A percentile compares a stretch with the other conserved stretches of the same genome.
These are phyloP conservation scores for Lasioglossum albipes DNA, from an alignment of 1,140 invertebrate genomes.

Conservation along the genomic window DNA sequence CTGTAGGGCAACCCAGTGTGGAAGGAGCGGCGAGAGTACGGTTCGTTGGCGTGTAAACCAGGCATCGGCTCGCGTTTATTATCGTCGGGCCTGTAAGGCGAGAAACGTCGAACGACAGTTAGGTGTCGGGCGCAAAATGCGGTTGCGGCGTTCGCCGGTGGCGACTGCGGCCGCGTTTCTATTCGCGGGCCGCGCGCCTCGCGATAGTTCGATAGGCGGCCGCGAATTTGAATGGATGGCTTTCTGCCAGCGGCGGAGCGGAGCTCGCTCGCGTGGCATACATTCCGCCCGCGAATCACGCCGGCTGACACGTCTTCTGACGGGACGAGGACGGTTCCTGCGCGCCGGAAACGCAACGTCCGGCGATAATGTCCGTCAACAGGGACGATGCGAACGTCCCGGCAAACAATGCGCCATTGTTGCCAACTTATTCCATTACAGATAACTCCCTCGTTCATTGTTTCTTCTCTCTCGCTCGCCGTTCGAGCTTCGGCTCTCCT, in stretches of 20 bases:
- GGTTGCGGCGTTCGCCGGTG: conserved; percentile 8
- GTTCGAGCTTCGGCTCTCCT: conserved; percentile 18
- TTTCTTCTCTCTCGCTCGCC: conserved; percentile 69
- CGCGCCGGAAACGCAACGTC: conserved; percentile 77
- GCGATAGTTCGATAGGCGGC: conserved; percentile 57
- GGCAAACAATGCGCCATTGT: conserved; percentile 79
- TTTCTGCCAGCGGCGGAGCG: conserved; percentile 39
- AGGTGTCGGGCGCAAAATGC: conserved; percentile 17
- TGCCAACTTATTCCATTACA: conserved; percentile 81
- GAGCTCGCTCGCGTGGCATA: conserved; percentile 62
- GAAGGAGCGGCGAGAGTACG: no score
- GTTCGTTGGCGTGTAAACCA: conserved; percentile 3
- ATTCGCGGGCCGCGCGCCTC: conserved; percentile 40
- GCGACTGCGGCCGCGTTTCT: conserved; percentile 43
- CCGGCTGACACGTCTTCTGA: conserved; percentile 64
- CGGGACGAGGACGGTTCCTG: conserved; percentile 63
- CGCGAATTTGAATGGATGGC: conserved; percentile 61
- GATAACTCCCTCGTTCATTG: conserved; percentile 78
- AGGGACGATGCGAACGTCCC: conserved; percentile 74
- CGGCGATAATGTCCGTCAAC: conserved; percentile 80
- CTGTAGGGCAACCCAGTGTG: no score
- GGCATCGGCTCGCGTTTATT: not conserved
- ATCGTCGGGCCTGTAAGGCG: not conserved
- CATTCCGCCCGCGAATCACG: conserved; percentile 63
- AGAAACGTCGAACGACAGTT: conserved; percentile 15